Evolutionary conservation across 2,888 invertebrate genomes (phyloP), one percentile per base, ranked within the genome.

Genomic region (Dysmachus trigonus): DNA sequence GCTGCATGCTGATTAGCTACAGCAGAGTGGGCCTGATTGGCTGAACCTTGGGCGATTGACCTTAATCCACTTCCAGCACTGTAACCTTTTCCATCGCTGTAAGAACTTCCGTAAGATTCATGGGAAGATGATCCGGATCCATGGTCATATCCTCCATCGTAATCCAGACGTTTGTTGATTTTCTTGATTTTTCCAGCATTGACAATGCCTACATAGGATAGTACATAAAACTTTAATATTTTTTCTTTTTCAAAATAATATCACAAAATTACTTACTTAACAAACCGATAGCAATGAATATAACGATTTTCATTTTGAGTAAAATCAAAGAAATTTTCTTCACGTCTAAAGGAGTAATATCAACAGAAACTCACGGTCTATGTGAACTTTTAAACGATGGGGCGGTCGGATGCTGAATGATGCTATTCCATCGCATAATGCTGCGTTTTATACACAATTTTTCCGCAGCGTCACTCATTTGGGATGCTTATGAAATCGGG

Each of bases 21-120:
- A n/a, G 96, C 96, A 79, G 94, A 95, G 88, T 95, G 95, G 0
- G 96, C 96, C 90, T 96, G 95, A 90, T 95, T 95, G 0, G 96
- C 96, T 0, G 96, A 96, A 0, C 95, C 95, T 79, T 95, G 95
- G 3, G 95, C 95, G 87, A 95, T 95, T 31, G 95, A 95, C 87
- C 95, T 93, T 53, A 96, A 91, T 0, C 96, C 95, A 87, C 95
- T 95, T 88, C 96, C 96, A 15, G 91, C 90, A 88, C 91, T 91
- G 38, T 91, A 91, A 6, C 91, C 91, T 33, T 85, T 77, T 18
- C 77, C 47, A 10, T 47, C 35, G 22, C 77, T 62, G 6, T 33
- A 33, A 2, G 53, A 62, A 10, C 62, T 35, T 18, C 81, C 81
- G 35, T 10, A 82, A 22, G 81, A 82, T 2, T 82, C 81, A 30